Evolutionary conservation across 2,113 vertebrate genomes (phyloP).

Genomic region (Antigone vipio): DNA sequence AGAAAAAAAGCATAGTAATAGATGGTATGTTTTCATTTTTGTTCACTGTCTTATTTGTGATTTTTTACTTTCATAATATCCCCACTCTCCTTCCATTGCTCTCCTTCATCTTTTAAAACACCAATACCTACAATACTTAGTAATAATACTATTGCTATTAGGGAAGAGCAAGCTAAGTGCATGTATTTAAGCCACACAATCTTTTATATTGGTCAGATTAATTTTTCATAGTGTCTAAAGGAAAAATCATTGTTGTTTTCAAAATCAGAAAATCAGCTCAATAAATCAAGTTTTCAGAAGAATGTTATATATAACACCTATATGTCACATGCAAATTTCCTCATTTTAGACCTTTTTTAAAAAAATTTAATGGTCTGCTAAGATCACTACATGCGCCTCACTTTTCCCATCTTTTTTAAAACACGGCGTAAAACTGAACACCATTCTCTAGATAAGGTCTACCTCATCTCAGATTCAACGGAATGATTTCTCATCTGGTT

Average conservation of each 20-base stretch:
- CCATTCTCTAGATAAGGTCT: neutral
- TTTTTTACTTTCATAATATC: neutral
- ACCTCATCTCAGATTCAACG: neutral
- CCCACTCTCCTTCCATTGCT: neutral
- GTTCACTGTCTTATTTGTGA: neutral
- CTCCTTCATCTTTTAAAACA: neutral
- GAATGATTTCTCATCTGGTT: neutral
- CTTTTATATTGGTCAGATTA: neutral
- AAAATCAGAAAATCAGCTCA: neutral
- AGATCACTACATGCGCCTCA: neutral
- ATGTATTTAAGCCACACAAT: neutral
- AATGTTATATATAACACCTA: neutral
- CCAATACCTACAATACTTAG: neutral
- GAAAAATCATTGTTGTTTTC: neutral
- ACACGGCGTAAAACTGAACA: neutral
- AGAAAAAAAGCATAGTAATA: neutral
- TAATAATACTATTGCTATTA: neutral
- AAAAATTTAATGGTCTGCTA: neutral
- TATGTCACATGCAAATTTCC: neutral
- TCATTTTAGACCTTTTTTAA: neutral
- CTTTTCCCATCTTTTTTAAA: neutral
- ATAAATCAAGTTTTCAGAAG: neutral
- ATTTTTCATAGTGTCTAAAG: neutral
- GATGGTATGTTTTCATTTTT: neutral
- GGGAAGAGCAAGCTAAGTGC: neutral